Evolutionary conservation across 2,888 invertebrate species (phyloP), one percentile per base, ranked within the genome.

Genomic region (Chymomyza caudatula): DNA sequence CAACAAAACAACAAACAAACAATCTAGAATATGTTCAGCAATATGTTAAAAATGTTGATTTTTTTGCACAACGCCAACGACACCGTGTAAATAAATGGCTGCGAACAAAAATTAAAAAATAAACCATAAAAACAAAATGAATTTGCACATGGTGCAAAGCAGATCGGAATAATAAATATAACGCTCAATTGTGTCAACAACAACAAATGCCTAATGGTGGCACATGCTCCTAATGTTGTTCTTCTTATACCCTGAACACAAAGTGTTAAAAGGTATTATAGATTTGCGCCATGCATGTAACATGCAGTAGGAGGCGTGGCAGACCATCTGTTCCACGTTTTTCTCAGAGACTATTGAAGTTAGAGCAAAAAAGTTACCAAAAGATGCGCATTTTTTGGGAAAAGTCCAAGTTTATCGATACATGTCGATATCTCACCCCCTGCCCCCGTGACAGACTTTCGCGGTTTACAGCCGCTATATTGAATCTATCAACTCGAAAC

Each of bases 101-200:
- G 20, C 23, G 17, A 51, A 22, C 19, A 57, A 57, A 74, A 63
- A 8, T 15, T 37, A 42, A 60, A 44, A 37, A 56, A 47, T 43
- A 49, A 23, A n/a, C n/a, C n/a, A n/a, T n/a, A n/a, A 65, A 19
- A n/a, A 43, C 64, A 63, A 43, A 53, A 43, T 37, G 29, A 37
- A 37, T 37, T 47, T 47, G 47, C 47, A 17, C 11, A 23, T 15
- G 13, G 17, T n/a, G 25, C 55, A 42, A 15, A 37, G 4, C 11
- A 23, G 17, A 22, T 60, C 67, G 63, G 62, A 68, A 76, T 74
- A 67, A 71, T 71, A 74, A 78, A 78, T 76, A 76, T 70, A 65
- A 69, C 64, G 69, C 69, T 76, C 77, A 74, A 74, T 73, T 74
- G 71, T 69, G 75, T 72, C 80, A 79, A 75, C 71, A 69, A 62